Percentiles rank a stretch among this genome's conserved stretches.
These are phyloP conservation scores for Hypomesus transpacificus DNA, from an alignment of 2,113 vertebrate genomes.

Conservation along the genomic window DNA sequence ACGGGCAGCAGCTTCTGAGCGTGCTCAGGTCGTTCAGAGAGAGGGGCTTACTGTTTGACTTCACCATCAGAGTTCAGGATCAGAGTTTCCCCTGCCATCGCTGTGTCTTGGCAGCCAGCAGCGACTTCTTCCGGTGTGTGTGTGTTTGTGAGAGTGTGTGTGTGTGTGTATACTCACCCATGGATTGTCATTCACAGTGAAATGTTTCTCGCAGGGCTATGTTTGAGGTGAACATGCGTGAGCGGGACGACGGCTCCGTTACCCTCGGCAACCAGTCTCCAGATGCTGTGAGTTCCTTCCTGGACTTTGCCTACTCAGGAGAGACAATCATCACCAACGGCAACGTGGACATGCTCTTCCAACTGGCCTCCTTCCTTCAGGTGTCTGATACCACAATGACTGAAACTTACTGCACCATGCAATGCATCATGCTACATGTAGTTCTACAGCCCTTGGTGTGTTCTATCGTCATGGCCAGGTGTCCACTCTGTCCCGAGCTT, in stretches of 20 bases:
- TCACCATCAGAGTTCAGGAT: constrained; percentile 85
- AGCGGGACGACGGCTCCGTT: constrained; percentile 87
- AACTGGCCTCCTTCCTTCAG: constrained; percentile 94
- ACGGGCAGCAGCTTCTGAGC: constrained; percentile 85
- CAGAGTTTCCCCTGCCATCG: constrained; percentile 87
- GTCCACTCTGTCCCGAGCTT: constrained; percentile 84
- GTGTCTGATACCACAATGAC: constrained; percentile 36
- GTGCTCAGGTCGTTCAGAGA: constrained; percentile 87
- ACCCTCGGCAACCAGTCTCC: constrained; percentile 85
- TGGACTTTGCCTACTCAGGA: constrained; percentile 96
- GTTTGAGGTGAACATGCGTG: constrained; percentile 97
- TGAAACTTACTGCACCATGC: background rate
- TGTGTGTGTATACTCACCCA: background rate
- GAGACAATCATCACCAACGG: constrained; percentile 86
- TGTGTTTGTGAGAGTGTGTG: background rate
- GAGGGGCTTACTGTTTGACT: constrained; percentile 87
- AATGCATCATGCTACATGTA: background rate
- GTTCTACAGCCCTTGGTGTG: background rate
- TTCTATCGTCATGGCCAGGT: constrained; percentile 56
- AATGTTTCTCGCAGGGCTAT: constrained; percentile 75
- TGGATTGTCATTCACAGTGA: background rate
- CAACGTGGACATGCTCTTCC: constrained; percentile 94
- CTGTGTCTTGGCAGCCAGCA: constrained; percentile 92
- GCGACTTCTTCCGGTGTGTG: constrained; percentile 93
- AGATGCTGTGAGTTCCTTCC: constrained; percentile 81